Percentiles rank a stretch among this genome's conserved stretches.
These are phyloP conservation scores for Drosophila recens DNA, from an alignment of 2,888 invertebrate genomes.

Conservation along the genomic window DNA sequence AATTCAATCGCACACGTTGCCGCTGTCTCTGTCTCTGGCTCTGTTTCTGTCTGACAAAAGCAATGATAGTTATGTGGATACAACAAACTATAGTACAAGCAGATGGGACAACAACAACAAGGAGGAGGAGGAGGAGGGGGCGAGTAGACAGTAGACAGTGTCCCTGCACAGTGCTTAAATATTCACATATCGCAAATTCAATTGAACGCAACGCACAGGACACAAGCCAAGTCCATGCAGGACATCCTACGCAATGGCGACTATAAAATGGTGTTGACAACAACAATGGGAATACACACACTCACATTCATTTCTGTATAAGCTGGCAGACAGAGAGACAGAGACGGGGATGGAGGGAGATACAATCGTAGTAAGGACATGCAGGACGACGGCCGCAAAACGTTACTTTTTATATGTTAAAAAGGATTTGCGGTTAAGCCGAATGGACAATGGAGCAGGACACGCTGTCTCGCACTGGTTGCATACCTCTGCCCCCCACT, in stretches of 20 bases:
- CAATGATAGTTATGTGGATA: constrained; percentile 72
- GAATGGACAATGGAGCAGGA: constrained; percentile 65
- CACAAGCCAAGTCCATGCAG: constrained; percentile 57
- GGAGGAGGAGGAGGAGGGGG: not conserved
- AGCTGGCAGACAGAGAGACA: constrained; percentile 7
- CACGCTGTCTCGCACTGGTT: constrained; percentile 47
- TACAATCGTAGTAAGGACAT: constrained; percentile 14
- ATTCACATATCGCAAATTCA: constrained; percentile 81
- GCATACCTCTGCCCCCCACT: constrained; percentile 15
- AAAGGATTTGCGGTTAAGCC: constrained; percentile 81
- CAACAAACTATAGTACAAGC: constrained; percentile 45
- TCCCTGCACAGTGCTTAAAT: constrained; percentile 79
- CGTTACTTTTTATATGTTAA: constrained; percentile 80
- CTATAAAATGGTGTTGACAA: constrained; percentile 79
- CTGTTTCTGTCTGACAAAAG: constrained; percentile 39
- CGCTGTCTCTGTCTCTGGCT: not conserved
- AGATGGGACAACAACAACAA: constrained; percentile 5
- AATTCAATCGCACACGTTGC: constrained; percentile 73
- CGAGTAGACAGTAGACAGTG: constrained; percentile 26
- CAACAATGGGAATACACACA: constrained; percentile 75
- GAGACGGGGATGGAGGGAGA: not conserved
- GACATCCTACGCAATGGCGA: constrained; percentile 66
- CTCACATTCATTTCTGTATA: not conserved
- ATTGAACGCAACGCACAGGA: constrained; percentile 72
- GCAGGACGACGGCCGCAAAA: constrained; percentile 55